Percentiles rank a stretch among this genome's conserved stretches.
Evolutionary conservation across 37 sponge, comb jelly and placozoan genomes (phyloP).

Genomic region (Agelas oroides): DNA sequence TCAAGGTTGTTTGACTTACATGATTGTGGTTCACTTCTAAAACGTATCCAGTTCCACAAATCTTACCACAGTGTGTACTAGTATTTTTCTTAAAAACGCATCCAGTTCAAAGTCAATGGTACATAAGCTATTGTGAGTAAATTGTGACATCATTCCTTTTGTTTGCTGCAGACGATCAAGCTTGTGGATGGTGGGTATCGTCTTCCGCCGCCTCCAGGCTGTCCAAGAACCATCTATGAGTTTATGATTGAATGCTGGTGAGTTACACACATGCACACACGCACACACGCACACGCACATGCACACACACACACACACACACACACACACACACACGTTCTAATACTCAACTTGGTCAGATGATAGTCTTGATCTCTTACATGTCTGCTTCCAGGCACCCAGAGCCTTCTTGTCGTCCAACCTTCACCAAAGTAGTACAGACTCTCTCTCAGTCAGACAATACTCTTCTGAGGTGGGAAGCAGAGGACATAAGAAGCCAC

Average conservation of each 20-base stretch:
- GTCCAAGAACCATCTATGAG: conserved; percentile 27
- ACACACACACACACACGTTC: conserved; percentile 15
- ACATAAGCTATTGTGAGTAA: too few relatives aligned
- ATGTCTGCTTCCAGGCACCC: neutral
- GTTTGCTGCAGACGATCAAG: neutral
- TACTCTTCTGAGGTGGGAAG: neutral
- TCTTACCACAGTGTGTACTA: too few relatives aligned
- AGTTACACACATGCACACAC: neutral
- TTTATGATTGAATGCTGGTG: conserved; percentile 37
- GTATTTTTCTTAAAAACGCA: too few relatives aligned
- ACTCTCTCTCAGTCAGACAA: neutral
- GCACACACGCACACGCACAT: neutral
- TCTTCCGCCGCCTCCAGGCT: conserved; percentile 29
- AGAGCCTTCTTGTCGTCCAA: neutral
- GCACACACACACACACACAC: conserved; percentile 21
- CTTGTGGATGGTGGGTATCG: conserved; percentile 22
- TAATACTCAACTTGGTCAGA: neutral
- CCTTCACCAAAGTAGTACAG: conserved; percentile 7
- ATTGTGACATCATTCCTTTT: neutral
- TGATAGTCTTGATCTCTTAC: neutral
- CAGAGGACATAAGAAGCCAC: neutral
- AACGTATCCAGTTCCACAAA: too few relatives aligned
- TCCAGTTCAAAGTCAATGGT: too few relatives aligned
- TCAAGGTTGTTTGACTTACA: too few relatives aligned
- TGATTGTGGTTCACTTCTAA: too few relatives aligned